These are phyloP conservation scores for Macrotrachela quadricornifera DNA, from an alignment of 1,140 invertebrate species.

Conservation along the genomic window DNA sequence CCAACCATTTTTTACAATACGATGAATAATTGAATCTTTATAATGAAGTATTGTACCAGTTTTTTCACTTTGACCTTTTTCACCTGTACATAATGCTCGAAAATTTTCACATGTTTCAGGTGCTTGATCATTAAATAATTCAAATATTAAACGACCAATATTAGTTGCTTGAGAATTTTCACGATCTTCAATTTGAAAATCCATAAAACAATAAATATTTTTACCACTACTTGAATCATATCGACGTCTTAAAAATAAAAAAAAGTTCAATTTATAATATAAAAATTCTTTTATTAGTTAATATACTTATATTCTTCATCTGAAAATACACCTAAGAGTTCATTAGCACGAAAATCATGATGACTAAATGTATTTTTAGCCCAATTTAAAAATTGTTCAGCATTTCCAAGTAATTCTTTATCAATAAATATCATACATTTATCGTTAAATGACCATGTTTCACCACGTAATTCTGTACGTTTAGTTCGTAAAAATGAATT, in stretches of 20 bases:
- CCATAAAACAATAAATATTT: slow-evolving; percentile 28
- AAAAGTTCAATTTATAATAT: background rate
- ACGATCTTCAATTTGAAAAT: slow-evolving; percentile 19
- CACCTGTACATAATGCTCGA: slow-evolving; percentile 58
- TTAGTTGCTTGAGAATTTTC: slow-evolving; percentile 18
- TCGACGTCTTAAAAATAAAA: background rate
- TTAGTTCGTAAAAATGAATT: background rate
- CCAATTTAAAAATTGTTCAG: slow-evolving; percentile 22
- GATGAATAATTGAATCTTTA: slow-evolving; percentile 24
- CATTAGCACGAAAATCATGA: slow-evolving; percentile 22
- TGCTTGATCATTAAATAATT: slow-evolving; percentile 57
- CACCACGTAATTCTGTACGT: slow-evolving; percentile 22
- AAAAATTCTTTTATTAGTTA: slow-evolving; percentile 22
- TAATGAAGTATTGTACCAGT: slow-evolving; percentile 17
- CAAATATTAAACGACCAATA: slow-evolving; percentile 21
- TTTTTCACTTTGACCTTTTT: slow-evolving; percentile 17
- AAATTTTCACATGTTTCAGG: slow-evolving; percentile 83
- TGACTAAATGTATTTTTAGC: slow-evolving; percentile 21
- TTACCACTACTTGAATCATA: slow-evolving; percentile 10
- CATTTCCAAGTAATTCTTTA: slow-evolving; percentile 22
- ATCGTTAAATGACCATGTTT: slow-evolving; percentile 25
- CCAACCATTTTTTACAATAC: slow-evolving; percentile 30
- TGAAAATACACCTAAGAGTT: slow-evolving; percentile 22
- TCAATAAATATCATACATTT: slow-evolving; percentile 24
- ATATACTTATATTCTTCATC: slow-evolving; percentile 22